phyloP scores from a whole-genome alignment of 2,113 vertebrate genomes.

The Arvicanthis niloticus region DNA sequence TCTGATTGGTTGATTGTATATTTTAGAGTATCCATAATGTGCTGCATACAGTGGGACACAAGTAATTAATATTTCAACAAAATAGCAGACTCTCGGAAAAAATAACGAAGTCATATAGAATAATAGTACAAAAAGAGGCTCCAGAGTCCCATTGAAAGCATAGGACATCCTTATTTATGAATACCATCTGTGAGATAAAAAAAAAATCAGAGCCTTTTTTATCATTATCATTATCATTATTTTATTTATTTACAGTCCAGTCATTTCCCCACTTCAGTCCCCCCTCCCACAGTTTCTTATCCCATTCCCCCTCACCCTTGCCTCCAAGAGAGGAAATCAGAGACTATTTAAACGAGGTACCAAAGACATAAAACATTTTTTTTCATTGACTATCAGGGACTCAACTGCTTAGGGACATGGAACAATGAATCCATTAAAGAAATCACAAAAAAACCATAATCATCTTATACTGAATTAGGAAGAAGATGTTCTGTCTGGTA shows the following conservation, averaged over 20 bases:
- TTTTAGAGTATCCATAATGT: background rate
- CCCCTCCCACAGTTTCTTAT: no score
- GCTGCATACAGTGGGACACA: background rate
- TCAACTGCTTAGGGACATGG: background rate
- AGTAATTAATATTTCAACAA: background rate
- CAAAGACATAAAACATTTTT: slow-evolving; percentile 39
- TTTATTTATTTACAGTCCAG: no score
- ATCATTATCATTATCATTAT: no score
- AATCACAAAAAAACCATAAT: slow-evolving; percentile 5
- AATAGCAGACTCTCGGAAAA: background rate
- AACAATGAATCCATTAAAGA: slow-evolving; percentile 17
- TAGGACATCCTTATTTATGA: slow-evolving; percentile 12
- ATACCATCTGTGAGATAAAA: slow-evolving; percentile 3
- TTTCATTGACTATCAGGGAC: background rate
- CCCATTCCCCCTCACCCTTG: no score
- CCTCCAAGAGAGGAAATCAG: background rate
- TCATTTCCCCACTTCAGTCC: no score
- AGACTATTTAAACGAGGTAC: background rate
- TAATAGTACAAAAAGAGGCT: background rate
- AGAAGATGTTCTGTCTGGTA: background rate
- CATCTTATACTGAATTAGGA: background rate
- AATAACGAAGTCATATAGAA: background rate
- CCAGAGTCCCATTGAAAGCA: slow-evolving; percentile 23
- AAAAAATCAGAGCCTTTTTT: background rate
- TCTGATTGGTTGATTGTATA: background rate